Evolutionary conservation across 1,140 invertebrate genomes (phyloP).

Genomic region (Cotesia typhae): DNA sequence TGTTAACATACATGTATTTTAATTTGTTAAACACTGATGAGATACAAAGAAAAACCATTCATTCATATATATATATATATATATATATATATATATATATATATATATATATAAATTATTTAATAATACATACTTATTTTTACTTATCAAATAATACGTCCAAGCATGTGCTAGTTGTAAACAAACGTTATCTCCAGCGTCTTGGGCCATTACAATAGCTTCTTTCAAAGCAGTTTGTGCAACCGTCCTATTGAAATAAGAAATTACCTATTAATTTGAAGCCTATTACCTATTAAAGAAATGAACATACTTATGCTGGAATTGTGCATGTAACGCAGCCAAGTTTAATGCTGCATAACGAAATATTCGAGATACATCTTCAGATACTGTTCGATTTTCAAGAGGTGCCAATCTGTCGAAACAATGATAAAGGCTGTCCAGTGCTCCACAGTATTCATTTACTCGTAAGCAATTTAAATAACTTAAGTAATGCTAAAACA

Average conservation of each 20-base stretch:
- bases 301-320: constrained; percentile 79
- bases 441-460: constrained; percentile 86
- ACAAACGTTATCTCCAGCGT: constrained; percentile 84
- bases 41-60: no score
- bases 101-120: neutral
- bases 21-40: no score
- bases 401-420: constrained; percentile 77
- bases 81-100: no score
- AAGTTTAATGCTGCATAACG: constrained; percentile 90
- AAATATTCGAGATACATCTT: constrained; percentile 78
- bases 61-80: neutral
- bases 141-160: constrained; percentile 74
- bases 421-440: constrained; percentile 85
- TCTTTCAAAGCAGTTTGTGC: constrained; percentile 83
- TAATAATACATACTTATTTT: constrained; percentile 57
- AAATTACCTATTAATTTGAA: constrained; percentile 22
- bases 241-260: constrained; percentile 70
- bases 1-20: no score
- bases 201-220: constrained; percentile 87
- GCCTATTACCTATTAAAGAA: constrained; percentile 3
- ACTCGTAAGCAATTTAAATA: constrained; percentile 89
- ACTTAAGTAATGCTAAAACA: constrained; percentile 76
- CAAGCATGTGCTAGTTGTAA: constrained; percentile 86
- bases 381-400: constrained; percentile 65
- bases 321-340: constrained; percentile 85